Evolutionary conservation across 2,113 vertebrate species (phyloP).

Genomic region (Tragelaphus imberbis): DNA sequence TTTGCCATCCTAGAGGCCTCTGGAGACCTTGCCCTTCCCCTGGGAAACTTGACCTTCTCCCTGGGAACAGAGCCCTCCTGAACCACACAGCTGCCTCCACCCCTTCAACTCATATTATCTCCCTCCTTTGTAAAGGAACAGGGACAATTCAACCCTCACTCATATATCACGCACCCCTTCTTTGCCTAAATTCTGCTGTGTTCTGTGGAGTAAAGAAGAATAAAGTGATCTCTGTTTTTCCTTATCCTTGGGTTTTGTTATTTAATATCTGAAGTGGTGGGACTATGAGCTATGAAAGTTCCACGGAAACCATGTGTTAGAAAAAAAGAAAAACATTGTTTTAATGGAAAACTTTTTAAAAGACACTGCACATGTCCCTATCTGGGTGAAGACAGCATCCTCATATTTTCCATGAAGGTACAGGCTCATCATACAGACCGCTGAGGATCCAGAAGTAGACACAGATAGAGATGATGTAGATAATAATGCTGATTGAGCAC

Average conservation of each 20-base stretch:
- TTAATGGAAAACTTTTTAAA: not conserved
- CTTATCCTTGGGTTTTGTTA: not conserved
- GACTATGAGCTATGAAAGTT: not conserved
- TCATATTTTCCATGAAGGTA: not conserved
- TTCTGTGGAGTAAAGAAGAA: not conserved
- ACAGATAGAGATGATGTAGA: not conserved
- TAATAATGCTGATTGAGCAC: not conserved
- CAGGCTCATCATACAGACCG: not conserved
- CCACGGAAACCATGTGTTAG: not conserved
- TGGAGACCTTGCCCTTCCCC: not conserved
- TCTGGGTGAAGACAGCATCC: not conserved
- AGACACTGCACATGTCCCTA: not conserved
- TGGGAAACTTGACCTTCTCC: not conserved
- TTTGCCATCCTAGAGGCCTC: no score
- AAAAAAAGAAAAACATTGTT: not conserved
- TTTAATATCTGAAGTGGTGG: not conserved
- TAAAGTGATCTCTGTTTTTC: not conserved
- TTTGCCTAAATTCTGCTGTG: not conserved
- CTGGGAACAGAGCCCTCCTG: not conserved
- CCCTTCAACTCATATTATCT: not conserved
- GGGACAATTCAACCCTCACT: not conserved
- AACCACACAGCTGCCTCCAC: not conserved
- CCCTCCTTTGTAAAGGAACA: not conserved
- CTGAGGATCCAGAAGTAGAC: not conserved
- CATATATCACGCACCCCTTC: rapidly evolving